These are phyloP conservation scores for Mastomys natalensis DNA, from an alignment of 2,113 vertebrate species.

Conservation along the genomic window DNA sequence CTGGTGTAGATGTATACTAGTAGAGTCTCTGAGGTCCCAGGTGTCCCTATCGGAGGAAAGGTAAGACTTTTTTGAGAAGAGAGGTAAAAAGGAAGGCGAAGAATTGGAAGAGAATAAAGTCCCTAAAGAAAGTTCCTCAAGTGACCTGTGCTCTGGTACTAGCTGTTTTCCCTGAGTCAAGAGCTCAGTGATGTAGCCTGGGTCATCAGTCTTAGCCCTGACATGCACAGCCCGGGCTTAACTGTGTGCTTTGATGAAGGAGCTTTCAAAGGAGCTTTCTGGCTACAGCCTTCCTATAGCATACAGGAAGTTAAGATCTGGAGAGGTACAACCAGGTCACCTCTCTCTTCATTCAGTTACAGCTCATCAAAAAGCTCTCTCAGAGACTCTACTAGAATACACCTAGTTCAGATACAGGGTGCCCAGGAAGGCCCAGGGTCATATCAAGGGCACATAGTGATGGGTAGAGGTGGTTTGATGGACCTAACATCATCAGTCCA, in stretches of 20 bases:
- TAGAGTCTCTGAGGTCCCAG: background rate
- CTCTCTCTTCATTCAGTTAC: background rate
- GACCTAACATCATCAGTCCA: background rate
- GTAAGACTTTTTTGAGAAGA: background rate
- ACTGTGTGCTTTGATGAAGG: no score
- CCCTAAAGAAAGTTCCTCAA: background rate
- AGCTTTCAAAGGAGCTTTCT: no score
- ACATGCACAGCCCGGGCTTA: background rate
- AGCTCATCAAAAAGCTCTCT: no score
- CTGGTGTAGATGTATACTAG: no score
- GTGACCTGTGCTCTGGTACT: background rate
- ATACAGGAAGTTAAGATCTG: background rate
- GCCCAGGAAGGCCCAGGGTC: background rate
- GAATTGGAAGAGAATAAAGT: no score
- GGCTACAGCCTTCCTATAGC: background rate
- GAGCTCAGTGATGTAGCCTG: no score
- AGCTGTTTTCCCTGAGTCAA: background rate
- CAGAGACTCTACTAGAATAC: background rate
- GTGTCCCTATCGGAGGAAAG: background rate
- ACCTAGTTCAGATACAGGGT: no score
- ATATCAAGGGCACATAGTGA: background rate
- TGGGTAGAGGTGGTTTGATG: no score
- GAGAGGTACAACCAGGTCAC: accelerated
- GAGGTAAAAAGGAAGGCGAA: background rate
- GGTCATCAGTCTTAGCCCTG: background rate